Base-by-base conservation (phyloP, 2,888 invertebrate species). In the Drosophila testacea region DNA sequence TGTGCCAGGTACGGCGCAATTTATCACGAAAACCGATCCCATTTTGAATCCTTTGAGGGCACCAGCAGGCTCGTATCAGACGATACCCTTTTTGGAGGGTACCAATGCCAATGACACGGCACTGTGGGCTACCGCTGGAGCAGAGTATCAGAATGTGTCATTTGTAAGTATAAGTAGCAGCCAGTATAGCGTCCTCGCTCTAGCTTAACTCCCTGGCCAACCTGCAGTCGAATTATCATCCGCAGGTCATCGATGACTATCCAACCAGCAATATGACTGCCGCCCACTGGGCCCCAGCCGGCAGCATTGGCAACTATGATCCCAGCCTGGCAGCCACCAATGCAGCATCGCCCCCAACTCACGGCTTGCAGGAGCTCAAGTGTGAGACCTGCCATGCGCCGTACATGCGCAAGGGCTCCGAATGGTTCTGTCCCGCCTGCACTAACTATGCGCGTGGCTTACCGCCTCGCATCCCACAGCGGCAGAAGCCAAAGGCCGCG, bases 181-280 rank as follows among this genome's bases (percentile, higher is more conserved):
- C 47, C 6, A 16, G 5, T 13, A 6, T n/a, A 13, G 28, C 28
- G 34, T 27, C 2, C 22, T 9, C 44, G 36, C 52, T 52, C 28
- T 27, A 32, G 51, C 42, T 57, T 47, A 63, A 65, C 30, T 22
- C 11, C 52, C 16, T 42, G 22, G 32, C 51, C 60, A 65, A 78
- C 48, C 13, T 52, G 34, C 74, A 89, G 91, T 77, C 90, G 61
- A 88, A 82, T 77, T 92, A 91, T 83, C 91, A 86, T 77, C 83
- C 90, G 52, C 92, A 91, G 83, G 88, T 91, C 42, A 90, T 92
- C 38, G 92, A 92, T 10, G 92, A 92, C 4, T 92, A 92, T 64
- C 60, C 80, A 4, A 6, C 89, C 5, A 60, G 83, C 16, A 92
- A 90, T 57, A 85, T 90, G 75, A 57, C 83, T 9, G 38, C 90